Conservation (phyloP, 2,888 invertebrate genomes). For the Agrenia bidenticulata region DNA sequence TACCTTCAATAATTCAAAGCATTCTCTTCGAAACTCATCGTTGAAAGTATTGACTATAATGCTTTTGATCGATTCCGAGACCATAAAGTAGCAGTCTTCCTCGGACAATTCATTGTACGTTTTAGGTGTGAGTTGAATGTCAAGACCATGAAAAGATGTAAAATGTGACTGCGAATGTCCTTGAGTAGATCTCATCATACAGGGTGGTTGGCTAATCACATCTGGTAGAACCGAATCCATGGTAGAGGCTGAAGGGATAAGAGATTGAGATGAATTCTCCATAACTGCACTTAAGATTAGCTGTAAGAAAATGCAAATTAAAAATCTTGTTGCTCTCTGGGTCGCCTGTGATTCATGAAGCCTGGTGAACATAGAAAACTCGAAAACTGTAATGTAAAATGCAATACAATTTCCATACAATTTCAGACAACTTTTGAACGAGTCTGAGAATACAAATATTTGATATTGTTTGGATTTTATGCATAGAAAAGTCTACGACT, state of each 20-base stretch:
- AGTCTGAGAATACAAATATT: no score
- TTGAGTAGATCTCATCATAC: not conserved
- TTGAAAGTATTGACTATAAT: slow-evolving; percentile 32
- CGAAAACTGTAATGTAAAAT: no score
- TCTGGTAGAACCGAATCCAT: not conserved
- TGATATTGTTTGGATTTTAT: no score
- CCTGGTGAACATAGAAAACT: no score
- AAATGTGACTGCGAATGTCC: not conserved
- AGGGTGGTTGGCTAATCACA: not conserved
- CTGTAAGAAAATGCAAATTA: no score
- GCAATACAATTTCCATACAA: no score
- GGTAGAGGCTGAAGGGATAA: not conserved
- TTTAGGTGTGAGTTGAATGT: slow-evolving; percentile 16
- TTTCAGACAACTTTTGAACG: no score
- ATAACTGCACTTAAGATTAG: no score
- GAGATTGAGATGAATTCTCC: not conserved
- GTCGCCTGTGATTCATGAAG: no score
- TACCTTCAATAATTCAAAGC: slow-evolving; percentile 24
- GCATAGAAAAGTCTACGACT: no score
- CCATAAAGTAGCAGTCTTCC: slow-evolving; percentile 22
- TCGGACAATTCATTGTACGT: slow-evolving; percentile 23
- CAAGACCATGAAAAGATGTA: slow-evolving; percentile 1
- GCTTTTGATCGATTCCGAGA: slow-evolving; percentile 29
- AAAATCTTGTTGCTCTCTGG: no score
- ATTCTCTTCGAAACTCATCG: slow-evolving; percentile 35